Conservation (phyloP, 2,888 invertebrate species). For the Boloria euphrosyne region DNA sequence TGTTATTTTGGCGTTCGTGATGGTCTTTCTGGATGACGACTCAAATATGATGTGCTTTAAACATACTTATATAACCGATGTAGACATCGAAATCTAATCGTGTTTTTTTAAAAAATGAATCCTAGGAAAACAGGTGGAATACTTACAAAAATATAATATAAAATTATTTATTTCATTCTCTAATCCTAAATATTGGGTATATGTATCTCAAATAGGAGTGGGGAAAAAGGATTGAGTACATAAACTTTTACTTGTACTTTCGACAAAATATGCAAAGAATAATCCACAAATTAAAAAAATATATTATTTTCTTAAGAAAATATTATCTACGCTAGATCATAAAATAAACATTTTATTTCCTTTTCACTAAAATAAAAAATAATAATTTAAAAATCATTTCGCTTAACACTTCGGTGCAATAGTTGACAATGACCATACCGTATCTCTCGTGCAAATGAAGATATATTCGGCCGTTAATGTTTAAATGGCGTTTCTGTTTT, state of each 20-base stretch:
- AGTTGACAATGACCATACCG: constrained; percentile 42
- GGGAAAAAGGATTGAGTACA: too few species aligned
- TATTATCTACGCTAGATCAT: too few species aligned
- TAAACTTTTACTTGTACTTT: too few species aligned
- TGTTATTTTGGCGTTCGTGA: too few species aligned
- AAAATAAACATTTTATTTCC: not conserved
- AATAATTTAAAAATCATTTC: not conserved
- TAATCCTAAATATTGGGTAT: too few species aligned
- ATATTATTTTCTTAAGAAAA: not conserved
- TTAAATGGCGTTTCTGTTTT: constrained; percentile 44
- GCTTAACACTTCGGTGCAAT: constrained; percentile 50
- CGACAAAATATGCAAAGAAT: too few species aligned
- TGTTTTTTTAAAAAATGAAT: constrained; percentile 4
- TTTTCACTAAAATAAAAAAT: too few species aligned
- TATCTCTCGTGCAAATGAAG: constrained; percentile 56
- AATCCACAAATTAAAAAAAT: too few species aligned
- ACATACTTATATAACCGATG: constrained; percentile 10
- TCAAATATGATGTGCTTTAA: not conserved
- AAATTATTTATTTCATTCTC: too few species aligned
- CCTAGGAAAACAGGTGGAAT: constrained; percentile 16
- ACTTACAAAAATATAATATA: too few species aligned
- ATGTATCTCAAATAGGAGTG: too few species aligned
- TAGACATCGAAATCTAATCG: constrained; percentile 27
- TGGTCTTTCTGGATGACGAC: not conserved
- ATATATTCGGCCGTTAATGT: constrained; percentile 59